Conservation (phyloP, 1,140 invertebrate genomes). For the Tetragonula clypearis region DNA sequence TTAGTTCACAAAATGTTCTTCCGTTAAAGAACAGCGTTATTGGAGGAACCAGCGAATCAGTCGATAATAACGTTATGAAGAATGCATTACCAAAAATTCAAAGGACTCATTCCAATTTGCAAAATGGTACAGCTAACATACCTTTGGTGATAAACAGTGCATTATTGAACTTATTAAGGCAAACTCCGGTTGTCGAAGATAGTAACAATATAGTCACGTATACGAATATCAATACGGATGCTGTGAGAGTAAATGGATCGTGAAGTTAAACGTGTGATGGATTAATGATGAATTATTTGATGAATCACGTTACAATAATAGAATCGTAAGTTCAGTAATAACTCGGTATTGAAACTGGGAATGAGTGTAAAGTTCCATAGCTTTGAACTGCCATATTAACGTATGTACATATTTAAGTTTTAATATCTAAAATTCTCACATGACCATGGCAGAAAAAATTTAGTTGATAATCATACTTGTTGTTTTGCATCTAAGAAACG, state of each 20-base stretch:
- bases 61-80: conserved; percentile 49
- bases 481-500: conserved; percentile 33
- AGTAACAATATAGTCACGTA: conserved; percentile 73
- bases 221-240: conserved; percentile 76
- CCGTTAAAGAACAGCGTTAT: conserved; percentile 59
- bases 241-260: conserved; percentile 74
- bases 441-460: conserved; percentile 49
- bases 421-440: conserved; percentile 33
- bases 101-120: conserved; percentile 72
- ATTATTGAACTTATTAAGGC: conserved; percentile 75
- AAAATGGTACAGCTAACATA: conserved; percentile 77
- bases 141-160: conserved; percentile 78
- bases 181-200: conserved; percentile 74
- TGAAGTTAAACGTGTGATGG: conserved; percentile 34
- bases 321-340: not conserved
- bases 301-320: not conserved
- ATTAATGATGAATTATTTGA: not conserved
- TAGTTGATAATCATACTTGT: conserved; percentile 36
- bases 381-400: conserved; percentile 66
- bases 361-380: conserved; percentile 46
- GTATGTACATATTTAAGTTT: conserved; percentile 59
- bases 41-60: conserved; percentile 24
- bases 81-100: conserved; percentile 67
- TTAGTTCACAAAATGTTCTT: conserved; percentile 70
- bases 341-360: not conserved